Evolutionary conservation across 1,140 invertebrate species (phyloP).

Genomic region (Apis dorsata): DNA sequence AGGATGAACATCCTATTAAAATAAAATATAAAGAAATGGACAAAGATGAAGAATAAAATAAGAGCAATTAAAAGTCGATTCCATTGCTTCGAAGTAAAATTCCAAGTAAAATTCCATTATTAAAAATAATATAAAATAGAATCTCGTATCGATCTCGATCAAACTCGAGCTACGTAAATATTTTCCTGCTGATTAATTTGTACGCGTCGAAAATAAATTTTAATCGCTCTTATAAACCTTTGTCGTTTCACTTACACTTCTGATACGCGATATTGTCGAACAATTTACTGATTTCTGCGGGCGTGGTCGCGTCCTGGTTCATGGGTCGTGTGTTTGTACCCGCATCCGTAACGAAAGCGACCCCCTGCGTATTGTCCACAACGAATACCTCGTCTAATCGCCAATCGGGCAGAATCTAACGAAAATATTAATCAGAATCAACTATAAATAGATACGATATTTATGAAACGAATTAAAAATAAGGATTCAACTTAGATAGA

Average conservation of each 20-base stretch:
- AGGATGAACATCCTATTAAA: too few relatives aligned
- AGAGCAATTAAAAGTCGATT: too few relatives aligned
- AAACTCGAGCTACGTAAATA: too few relatives aligned
- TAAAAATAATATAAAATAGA: too few relatives aligned
- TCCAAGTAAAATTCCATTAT: too few relatives aligned
- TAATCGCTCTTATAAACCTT: neutral
- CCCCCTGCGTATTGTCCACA: slow-evolving; percentile 83
- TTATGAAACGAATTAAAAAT: too few relatives aligned
- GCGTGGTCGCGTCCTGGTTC: slow-evolving; percentile 84
- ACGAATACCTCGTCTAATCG: slow-evolving; percentile 90
- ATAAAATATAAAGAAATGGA: too few relatives aligned
- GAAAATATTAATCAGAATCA: neutral
- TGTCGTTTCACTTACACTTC: slow-evolving; percentile 77
- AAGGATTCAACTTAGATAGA: too few relatives aligned
- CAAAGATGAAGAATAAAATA: too few relatives aligned
- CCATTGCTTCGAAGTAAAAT: too few relatives aligned
- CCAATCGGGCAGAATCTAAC: slow-evolving; percentile 83
- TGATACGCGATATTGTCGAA: slow-evolving; percentile 92
- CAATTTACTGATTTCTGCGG: slow-evolving; percentile 86
- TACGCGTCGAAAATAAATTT: neutral
- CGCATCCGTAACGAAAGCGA: slow-evolving; percentile 85
- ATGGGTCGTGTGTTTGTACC: slow-evolving; percentile 86
- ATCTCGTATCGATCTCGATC: too few relatives aligned
- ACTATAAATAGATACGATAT: neutral
- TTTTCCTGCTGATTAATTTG: too few relatives aligned